These are phyloP conservation scores for Anguilla pacifica DNA, from an alignment of 2,797 vertebrate genomes.

Conservation along the genomic window DNA sequence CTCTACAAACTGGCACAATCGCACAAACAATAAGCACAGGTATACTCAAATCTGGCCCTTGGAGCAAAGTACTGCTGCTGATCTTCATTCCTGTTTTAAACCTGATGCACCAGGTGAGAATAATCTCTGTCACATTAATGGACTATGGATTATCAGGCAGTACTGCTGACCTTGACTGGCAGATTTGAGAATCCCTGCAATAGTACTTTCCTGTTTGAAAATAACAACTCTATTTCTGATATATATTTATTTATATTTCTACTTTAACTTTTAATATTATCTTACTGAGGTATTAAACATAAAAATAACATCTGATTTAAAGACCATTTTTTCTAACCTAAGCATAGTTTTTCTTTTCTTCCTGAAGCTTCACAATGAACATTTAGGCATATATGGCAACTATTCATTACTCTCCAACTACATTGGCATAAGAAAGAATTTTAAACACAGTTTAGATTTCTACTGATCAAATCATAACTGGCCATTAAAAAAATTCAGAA, in stretches of 20 bases:
- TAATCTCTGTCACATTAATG: neutral
- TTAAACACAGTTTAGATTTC: neutral
- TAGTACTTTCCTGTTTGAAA: neutral
- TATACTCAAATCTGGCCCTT: neutral
- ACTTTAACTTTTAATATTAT: neutral
- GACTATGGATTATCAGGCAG: neutral
- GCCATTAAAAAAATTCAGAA: neutral
- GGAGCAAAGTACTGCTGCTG: neutral
- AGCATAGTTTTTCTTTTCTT: neutral
- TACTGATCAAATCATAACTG: neutral
- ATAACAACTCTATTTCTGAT: neutral
- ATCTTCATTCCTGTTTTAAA: neutral
- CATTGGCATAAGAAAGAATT: neutral
- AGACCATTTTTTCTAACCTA: neutral
- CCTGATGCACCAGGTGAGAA: neutral
- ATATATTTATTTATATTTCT: conserved; percentile 1
- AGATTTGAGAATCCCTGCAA: neutral
- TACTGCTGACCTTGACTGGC: neutral
- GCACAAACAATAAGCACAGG: neutral
- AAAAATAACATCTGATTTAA: conserved; percentile 21
- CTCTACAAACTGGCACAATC: neutral
- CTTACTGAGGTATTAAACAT: conserved; percentile 11
- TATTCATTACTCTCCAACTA: neutral
- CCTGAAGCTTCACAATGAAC: neutral
- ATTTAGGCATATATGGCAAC: conserved; percentile 4